Evolutionary conservation across 2,888 invertebrate genomes (phyloP).

Genomic region (Eutolmus rufibarbis): DNA sequence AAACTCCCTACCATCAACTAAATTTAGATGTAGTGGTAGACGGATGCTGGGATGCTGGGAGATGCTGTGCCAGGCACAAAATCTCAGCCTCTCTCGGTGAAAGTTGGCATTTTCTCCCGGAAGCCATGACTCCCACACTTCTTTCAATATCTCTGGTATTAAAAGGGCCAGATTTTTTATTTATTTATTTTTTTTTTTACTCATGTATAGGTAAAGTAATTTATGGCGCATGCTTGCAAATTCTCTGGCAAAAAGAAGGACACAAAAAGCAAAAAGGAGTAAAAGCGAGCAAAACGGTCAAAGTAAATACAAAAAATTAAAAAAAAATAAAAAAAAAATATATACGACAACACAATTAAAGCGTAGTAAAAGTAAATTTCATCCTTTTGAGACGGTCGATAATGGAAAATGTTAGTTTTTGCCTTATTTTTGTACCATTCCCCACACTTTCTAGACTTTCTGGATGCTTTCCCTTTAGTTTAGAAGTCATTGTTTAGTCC

Average conservation of each 20-base stretch:
- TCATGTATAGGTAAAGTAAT: not conserved
- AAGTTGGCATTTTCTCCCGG: not conserved
- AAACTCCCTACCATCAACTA: not conserved
- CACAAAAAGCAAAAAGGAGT: not conserved
- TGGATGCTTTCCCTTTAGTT: not conserved
- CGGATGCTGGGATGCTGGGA: not conserved
- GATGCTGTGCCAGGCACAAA: not conserved
- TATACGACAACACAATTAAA: slow-evolving; percentile 2
- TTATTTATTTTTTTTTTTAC: no score
- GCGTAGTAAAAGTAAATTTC: slow-evolving; percentile 38
- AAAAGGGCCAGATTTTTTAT: not conserved
- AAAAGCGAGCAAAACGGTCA: not conserved
- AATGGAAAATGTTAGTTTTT: slow-evolving; percentile 39
- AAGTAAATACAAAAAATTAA: slow-evolving; percentile 8
- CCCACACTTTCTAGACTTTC: not conserved
- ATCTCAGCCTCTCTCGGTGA: not conserved
- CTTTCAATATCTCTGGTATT: not conserved
- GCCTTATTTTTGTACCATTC: not conserved
- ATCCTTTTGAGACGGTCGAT: slow-evolving; percentile 36
- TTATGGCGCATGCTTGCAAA: not conserved
- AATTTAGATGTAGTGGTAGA: not conserved
- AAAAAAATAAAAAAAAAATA: not conserved
- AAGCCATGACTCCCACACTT: not conserved
- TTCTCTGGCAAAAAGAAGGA: not conserved
- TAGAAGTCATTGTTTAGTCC: not conserved